phyloP scores from a whole-genome alignment of 1,140 invertebrate genomes.

The Belonocnema kinseyi region DNA sequence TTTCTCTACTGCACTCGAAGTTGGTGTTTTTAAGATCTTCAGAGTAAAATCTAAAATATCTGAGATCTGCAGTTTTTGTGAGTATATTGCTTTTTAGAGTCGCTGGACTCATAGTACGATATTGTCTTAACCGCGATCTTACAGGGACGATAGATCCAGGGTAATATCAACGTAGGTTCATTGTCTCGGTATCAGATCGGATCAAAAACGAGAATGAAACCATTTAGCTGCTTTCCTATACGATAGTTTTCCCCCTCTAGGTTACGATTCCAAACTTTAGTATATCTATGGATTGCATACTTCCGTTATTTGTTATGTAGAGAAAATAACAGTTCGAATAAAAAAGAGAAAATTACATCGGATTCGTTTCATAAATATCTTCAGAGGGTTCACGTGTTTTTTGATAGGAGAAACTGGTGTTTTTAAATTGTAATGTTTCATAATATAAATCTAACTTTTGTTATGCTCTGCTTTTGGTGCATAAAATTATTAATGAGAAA shows the following conservation, averaged over 20 bases:
- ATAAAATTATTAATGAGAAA: too few relatives aligned
- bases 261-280: too few relatives aligned
- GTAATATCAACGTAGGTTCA: conserved; percentile 59
- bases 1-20: background rate
- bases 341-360: too few relatives aligned
- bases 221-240: conserved; percentile 55
- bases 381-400: too few relatives aligned
- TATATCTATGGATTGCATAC: too few relatives aligned
- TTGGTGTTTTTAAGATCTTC: conserved; percentile 4
- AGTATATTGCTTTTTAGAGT: background rate
- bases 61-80: background rate
- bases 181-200: conserved; percentile 66
- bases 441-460: too few relatives aligned
- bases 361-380: too few relatives aligned
- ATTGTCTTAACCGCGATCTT: conserved; percentile 47
- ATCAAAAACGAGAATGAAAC: conserved; percentile 64
- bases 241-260: conserved; percentile 32
- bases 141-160: conserved; percentile 53
- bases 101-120: background rate
- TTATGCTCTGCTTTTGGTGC: too few relatives aligned
- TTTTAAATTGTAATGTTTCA: too few relatives aligned
- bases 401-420: too few relatives aligned
- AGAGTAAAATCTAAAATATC: conserved; percentile 47
- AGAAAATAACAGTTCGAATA: too few relatives aligned
- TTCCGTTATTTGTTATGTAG: too few relatives aligned